A percentile compares a stretch with the other conserved stretches of the same genome.
phyloP scores from a whole-genome alignment of 2,888 invertebrate species.

The Eumerus sabulonum region DNA sequence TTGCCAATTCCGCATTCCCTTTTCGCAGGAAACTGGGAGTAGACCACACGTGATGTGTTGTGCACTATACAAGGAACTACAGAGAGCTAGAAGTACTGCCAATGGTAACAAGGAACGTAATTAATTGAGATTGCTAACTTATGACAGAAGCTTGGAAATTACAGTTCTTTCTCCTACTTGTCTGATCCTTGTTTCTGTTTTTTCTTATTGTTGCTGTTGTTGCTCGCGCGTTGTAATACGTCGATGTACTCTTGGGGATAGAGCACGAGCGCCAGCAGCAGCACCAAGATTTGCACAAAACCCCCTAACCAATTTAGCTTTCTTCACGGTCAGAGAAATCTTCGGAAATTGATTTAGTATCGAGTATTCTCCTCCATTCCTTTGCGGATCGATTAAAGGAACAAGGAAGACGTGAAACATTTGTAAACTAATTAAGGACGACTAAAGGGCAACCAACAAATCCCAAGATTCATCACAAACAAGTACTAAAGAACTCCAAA shows the following conservation, averaged over 20 bases:
- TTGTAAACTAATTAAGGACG: constrained; percentile 65
- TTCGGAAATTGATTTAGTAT: constrained; percentile 60
- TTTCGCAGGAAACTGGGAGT: constrained; percentile 31
- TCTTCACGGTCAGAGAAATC: constrained; percentile 64
- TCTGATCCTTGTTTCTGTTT: no score
- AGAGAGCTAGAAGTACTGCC: constrained; percentile 3
- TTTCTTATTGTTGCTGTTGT: neutral
- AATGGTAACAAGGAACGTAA: constrained; percentile 44
- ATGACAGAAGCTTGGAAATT: constrained; percentile 61
- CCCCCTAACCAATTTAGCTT: constrained; percentile 58
- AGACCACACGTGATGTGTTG: constrained; percentile 52
- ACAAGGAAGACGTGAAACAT: constrained; percentile 55
- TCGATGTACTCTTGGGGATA: constrained; percentile 19
- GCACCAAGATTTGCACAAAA: constrained; percentile 13
- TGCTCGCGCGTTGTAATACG: constrained; percentile 11
- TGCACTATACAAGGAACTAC: constrained; percentile 14
- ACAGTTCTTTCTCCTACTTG: neutral
- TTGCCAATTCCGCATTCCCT: constrained; percentile 61
- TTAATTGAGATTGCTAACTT: constrained; percentile 66
- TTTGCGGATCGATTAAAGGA: neutral
- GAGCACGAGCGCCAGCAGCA: constrained; percentile 30
- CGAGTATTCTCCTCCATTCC: constrained; percentile 29
- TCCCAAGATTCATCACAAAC: neutral
- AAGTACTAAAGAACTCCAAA: constrained; percentile 25
- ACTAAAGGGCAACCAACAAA: neutral